Evolutionary conservation across 2,113 vertebrate species (phyloP).

Genomic region (Triplophysa rosa): DNA sequence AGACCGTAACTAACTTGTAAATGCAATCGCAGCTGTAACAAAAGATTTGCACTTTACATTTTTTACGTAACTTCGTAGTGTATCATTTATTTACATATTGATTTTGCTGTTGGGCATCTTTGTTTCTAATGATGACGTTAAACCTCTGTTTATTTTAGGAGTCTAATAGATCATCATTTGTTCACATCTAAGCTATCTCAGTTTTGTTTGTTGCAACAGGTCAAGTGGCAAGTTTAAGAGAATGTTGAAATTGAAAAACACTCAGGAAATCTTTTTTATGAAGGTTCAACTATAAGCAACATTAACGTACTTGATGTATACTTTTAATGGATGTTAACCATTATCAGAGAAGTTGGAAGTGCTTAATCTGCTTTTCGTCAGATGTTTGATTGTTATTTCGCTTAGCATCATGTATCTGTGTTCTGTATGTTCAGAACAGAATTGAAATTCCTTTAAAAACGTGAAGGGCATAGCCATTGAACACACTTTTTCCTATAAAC

Average conservation of each 20-base stretch:
- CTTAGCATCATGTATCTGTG: not conserved
- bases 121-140: not conserved
- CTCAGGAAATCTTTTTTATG: slow-evolving; percentile 11
- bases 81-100: not conserved
- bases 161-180: not conserved
- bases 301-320: not conserved
- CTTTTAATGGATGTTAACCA: not conserved
- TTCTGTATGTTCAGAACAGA: not conserved
- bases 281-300: not conserved
- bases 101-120: not conserved
- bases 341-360: not conserved
- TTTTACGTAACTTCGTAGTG: not conserved
- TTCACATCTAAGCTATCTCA: not conserved
- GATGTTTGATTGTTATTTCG: not conserved
- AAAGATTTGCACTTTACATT: not conserved
- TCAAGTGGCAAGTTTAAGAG: not conserved
- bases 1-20: not conserved
- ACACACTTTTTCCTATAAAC: not conserved
- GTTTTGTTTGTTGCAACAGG: not conserved
- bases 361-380: not conserved
- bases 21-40: not conserved
- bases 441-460: not conserved
- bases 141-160: not conserved
- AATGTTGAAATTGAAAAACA: not conserved
- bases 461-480: not conserved